Base-by-base conservation (phyloP, 1,140 invertebrate species). In the Oscheius sp. region DNA sequence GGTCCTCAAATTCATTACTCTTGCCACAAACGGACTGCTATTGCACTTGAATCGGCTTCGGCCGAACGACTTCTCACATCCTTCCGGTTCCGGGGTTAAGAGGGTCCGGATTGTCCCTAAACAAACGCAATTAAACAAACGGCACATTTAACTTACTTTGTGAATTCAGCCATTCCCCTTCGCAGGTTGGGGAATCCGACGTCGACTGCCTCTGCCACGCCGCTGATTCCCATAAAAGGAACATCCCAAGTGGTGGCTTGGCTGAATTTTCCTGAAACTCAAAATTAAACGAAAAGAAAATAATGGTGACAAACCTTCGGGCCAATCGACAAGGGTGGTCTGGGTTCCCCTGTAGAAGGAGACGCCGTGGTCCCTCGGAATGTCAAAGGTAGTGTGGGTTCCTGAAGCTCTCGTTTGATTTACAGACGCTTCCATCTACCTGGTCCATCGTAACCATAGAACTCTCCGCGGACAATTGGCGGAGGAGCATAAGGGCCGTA, bases 81-180 rank as follows among this genome's bases (percentile, higher is more conserved):
- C 77, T 20, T 32, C 77, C 77, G 20, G 77, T 79, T 31, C 77
- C 77, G 1, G 77, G 72, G 36, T 79, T 79, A 0, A 79, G 71
- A 23, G 52, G 61, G 26, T 73, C 73, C 13, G 73, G 67, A 36
- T 70, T 75, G 31, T 77, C 68, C 28, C 72, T 62, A 36, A 59
- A 68, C 55, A 64, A 62, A 2, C 31, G 32, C 3, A 28, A 10
- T 28, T 15, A 62, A 49, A 23, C 23, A 10, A 15, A 10, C 4
- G 49, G 7, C 32, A 63, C 35, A 18, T 36, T 35, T 31, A 15
- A 2, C 46, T 13, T n/a, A 68, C 69, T 71, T 71, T 23, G 69
- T 71, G 42, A 74, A 74, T 45, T 66, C 64, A 1, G 34, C 7
- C 42, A 74, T 32, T 35, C 46, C 64, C 45, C 63, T 68, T 34